These are phyloP conservation scores for Mimumesa dahlbomi DNA, from an alignment of 2,888 invertebrate species.

Conservation along the genomic window DNA sequence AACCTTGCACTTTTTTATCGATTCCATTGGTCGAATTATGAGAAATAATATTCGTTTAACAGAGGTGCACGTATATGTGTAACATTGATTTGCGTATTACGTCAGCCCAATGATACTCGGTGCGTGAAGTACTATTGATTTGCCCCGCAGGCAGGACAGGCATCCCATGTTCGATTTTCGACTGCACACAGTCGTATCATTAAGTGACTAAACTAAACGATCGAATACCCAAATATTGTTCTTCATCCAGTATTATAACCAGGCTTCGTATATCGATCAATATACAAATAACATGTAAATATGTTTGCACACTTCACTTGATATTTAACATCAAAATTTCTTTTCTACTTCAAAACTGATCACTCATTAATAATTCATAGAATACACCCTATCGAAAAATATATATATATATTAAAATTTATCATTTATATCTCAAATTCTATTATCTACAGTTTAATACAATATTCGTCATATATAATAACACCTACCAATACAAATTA, in stretches of 20 bases:
- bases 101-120: slow-evolving; percentile 71
- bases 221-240: slow-evolving; percentile 44
- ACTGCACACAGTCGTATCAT: slow-evolving; percentile 56
- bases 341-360: background rate
- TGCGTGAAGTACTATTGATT: slow-evolving; percentile 74
- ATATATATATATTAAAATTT: too few relatives aligned
- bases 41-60: slow-evolving; percentile 50
- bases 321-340: slow-evolving; percentile 3
- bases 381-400: too few relatives aligned
- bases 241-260: too few relatives aligned
- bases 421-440: too few relatives aligned
- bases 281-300: too few relatives aligned
- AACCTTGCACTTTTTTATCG: slow-evolving; percentile 29
- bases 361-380: too few relatives aligned
- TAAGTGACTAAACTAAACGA: slow-evolving; percentile 48
- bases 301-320: too few relatives aligned
- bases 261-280: too few relatives aligned
- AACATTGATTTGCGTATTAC: slow-evolving; percentile 69
- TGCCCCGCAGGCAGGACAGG: slow-evolving; percentile 66
- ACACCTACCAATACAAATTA: too few relatives aligned
- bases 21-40: slow-evolving; percentile 37
- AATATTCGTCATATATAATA: too few relatives aligned
- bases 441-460: too few relatives aligned
- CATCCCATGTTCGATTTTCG: slow-evolving; percentile 73
- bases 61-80: slow-evolving; percentile 29